Evolutionary conservation across 2,888 invertebrate species (phyloP), one percentile per base, ranked within the genome.

Genomic region (Pollenia angustigena): DNA sequence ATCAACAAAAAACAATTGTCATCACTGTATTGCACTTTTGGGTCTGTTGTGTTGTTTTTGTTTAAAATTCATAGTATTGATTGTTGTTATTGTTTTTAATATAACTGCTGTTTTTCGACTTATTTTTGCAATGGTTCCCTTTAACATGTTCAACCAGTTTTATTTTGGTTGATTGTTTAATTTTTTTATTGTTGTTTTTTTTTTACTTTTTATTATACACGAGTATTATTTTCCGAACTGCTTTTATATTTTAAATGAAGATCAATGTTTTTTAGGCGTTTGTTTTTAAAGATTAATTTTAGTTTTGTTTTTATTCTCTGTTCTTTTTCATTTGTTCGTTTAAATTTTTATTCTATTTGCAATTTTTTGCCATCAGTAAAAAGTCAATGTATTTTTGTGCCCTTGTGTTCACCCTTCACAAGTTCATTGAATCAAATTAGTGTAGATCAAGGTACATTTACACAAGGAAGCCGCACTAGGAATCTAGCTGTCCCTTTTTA

Each of bases 101-200:
- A 46, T 68, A 76, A 66, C 81, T 81, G 79, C 44, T 71, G 32
- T 56, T 64, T 54, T 71, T 72, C 18, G 42, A 66, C 12, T 78
- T 74, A n/a, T 71, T 87, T 83, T 82, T 88, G 66, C 58, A 40
- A 74, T 58, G 80, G 75, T 82, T 85, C 87, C 85, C 79, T 84
- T 89, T 90, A 91, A 92, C 92, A 89, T 90, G 92, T 92, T 90
- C 89, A 89, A 92, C 92, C 90, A 91, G 92, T 92, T 75, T 85
- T 69, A 72, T 76, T 89, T 85, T 87, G 76, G 80, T 72, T 62
- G 72, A 81, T 76, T 68, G 69, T 87, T 81, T 66, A 23, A 75
- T 81, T 42, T 78, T 50, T 12, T 69, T 12, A 42, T 58, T 69
- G 46, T 64, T 64, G n/a, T 32, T 79, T 23, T 79, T 83, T 32